Conservation (phyloP, 1,140 invertebrate species). For the Coboldia fuscipes region DNA sequence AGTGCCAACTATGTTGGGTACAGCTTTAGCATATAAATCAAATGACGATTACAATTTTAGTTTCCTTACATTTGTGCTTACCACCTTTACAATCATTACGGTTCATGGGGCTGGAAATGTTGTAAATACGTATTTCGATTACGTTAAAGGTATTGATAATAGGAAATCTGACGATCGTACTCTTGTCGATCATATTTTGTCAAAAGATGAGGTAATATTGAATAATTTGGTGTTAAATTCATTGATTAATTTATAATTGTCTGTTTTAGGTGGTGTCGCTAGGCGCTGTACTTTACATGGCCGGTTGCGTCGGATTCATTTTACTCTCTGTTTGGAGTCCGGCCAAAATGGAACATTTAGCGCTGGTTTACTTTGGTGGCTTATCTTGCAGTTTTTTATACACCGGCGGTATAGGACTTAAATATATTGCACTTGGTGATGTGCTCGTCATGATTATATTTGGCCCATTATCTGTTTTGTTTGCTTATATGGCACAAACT, state of each 20-base stretch:
- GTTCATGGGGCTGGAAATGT: conserved; percentile 91
- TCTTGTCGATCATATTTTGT: conserved; percentile 71
- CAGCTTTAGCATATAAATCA: conserved; percentile 63
- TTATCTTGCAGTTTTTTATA: conserved; percentile 87
- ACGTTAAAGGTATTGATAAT: conserved; percentile 79
- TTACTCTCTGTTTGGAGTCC: conserved; percentile 57
- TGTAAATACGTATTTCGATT: conserved; percentile 94
- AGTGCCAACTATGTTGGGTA: conserved; percentile 61
- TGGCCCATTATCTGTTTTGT: conserved; percentile 84
- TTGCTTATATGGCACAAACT: conserved; percentile 80
- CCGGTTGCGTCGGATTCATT: conserved; percentile 77
- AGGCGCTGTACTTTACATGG: conserved; percentile 67
- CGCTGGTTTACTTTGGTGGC: conserved; percentile 85
- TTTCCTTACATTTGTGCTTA: conserved; percentile 53
- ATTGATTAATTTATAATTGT: too few species aligned
- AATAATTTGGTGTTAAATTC: too few species aligned
- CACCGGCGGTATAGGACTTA: conserved; percentile 82
- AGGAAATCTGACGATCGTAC: conserved; percentile 82
- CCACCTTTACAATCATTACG: conserved; percentile 63
- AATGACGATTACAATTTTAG: conserved; percentile 47
- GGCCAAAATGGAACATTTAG: conserved; percentile 82
- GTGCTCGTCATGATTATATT: conserved; percentile 80
- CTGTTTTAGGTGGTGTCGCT: conserved; percentile 43
- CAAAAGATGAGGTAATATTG: conserved; percentile 19
- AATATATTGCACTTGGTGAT: conserved; percentile 83